These are phyloP conservation scores for Anas platyrhynchos DNA, from an alignment of 2,113 vertebrate species.

Conservation along the genomic window DNA sequence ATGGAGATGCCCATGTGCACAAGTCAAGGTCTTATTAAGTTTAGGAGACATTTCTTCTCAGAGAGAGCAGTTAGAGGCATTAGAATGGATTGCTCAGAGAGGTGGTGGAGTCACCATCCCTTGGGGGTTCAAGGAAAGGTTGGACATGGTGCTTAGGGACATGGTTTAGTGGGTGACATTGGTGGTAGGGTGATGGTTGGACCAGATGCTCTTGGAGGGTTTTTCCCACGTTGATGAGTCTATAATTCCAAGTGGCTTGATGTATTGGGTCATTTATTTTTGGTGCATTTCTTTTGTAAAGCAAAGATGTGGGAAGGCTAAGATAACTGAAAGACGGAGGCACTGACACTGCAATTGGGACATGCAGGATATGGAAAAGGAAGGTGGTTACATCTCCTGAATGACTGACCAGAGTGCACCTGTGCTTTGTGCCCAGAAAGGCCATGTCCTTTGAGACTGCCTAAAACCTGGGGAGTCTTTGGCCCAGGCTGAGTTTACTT, in stretches of 20 bases:
- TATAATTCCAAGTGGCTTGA: background rate
- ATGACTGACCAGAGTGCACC: background rate
- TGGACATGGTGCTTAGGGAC: too few species aligned
- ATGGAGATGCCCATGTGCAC: background rate
- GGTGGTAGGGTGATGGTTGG: too few species aligned
- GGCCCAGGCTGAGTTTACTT: background rate
- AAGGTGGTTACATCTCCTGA: background rate
- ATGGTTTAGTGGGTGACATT: too few species aligned
- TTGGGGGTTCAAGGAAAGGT: too few species aligned
- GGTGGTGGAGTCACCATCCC: too few species aligned
- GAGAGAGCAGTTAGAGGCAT: too few species aligned
- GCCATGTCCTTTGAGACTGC: background rate
- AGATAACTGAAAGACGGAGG: background rate
- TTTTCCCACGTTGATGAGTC: too few species aligned
- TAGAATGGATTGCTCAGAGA: too few species aligned
- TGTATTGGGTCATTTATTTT: background rate
- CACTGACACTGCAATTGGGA: rapidly evolving
- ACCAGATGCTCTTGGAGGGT: too few species aligned
- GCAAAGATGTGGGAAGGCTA: background rate
- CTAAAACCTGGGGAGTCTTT: background rate
- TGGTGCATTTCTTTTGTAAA: background rate
- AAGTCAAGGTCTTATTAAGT: background rate
- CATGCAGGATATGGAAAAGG: background rate
- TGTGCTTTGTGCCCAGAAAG: background rate
- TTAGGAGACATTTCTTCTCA: too few species aligned